phyloP scores from a whole-genome alignment of 2,888 invertebrate genomes.

The Pseudoips prasinana region DNA sequence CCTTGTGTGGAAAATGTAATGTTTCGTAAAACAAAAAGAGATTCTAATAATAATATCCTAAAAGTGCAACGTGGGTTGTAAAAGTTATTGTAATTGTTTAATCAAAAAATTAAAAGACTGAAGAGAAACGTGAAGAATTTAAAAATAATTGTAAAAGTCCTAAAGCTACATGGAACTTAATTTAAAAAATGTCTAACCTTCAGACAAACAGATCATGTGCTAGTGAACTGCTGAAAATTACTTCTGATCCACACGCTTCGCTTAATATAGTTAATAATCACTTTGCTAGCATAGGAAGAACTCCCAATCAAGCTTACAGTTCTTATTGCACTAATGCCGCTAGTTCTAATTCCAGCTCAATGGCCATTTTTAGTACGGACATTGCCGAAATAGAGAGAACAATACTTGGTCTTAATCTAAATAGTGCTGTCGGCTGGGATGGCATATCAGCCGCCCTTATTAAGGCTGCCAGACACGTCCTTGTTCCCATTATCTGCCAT shows the following conservation, averaged over 20 bases:
- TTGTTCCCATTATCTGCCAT: too few relatives aligned
- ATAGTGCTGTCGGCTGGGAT: slow-evolving; percentile 10
- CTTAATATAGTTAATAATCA: slow-evolving; percentile 2
- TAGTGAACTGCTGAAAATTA: neutral
- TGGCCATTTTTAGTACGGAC: too few relatives aligned
- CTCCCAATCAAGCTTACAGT: neutral
- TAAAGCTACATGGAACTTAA: slow-evolving; percentile 9
- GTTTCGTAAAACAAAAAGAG: too few relatives aligned
- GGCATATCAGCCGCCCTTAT: too few relatives aligned
- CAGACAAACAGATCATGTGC: too few relatives aligned
- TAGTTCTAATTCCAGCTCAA: too few relatives aligned
- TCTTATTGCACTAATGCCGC: neutral
- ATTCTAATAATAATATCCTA: slow-evolving; percentile 1
- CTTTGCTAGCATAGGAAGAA: too few relatives aligned
- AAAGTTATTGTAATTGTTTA: slow-evolving; percentile 9
- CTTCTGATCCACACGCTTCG: neutral
- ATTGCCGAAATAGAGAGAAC: too few relatives aligned
- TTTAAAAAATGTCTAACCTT: slow-evolving; percentile 8
- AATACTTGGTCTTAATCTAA: neutral
- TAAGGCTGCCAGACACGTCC: too few relatives aligned
- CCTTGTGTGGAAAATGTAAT: slow-evolving; percentile 4
- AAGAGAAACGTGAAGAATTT: slow-evolving; percentile 8
- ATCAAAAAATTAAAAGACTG: slow-evolving; percentile 7
- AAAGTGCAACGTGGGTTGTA: slow-evolving; percentile 6
- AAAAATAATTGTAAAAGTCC: slow-evolving; percentile 4